Evolutionary conservation across 1,140 invertebrate species (phyloP), one percentile per base, ranked within the genome.

Genomic region (Manduca sexta): DNA sequence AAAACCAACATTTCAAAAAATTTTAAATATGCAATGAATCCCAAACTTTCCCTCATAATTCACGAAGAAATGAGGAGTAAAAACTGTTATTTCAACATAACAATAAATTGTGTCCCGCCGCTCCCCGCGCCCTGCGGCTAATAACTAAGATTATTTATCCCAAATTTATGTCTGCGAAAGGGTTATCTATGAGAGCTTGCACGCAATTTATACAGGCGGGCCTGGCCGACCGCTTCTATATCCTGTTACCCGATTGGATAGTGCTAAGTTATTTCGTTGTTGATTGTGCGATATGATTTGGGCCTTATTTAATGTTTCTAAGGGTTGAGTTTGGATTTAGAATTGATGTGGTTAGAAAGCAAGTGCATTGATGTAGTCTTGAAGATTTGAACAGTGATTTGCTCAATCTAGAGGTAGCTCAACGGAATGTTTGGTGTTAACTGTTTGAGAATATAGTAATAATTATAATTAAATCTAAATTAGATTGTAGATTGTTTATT

Each of bases 141-240:
- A 75, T 75, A 75, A 73, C 65, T 62, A 70, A 75, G 69, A 75
- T 75, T 75, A 75, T 73, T 67, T 71, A 72, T 48, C 58, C 54
- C 16, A 53, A 67, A 71, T 71, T 68, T 71, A 68, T 68, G 60
- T 54, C 40, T 43, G 52, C 52, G 42, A 52, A 57, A 51, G 59
- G 64, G 64, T 71, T 68, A 74, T 74, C 70, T 76, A 76, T 69
- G 51, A 59, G 50, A 46, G 64, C 60, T 51, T 53, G 57, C 21
- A 44, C 26, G 50, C 51, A 56, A 76, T 76, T 76, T 73, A 76
- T 76, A 73, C 39, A 57, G 59, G 51, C 56, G 58, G 33, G 56
- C 52, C 56, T 60, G 39, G 42, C 48, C 47, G 51, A 49, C 54
- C 60, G 53, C 62, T 64, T 68, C 73, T 62, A 76, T 76, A 71